phyloP scores from a whole-genome alignment of 2,113 vertebrate genomes.

The Cephalopterus ornatus region DNA sequence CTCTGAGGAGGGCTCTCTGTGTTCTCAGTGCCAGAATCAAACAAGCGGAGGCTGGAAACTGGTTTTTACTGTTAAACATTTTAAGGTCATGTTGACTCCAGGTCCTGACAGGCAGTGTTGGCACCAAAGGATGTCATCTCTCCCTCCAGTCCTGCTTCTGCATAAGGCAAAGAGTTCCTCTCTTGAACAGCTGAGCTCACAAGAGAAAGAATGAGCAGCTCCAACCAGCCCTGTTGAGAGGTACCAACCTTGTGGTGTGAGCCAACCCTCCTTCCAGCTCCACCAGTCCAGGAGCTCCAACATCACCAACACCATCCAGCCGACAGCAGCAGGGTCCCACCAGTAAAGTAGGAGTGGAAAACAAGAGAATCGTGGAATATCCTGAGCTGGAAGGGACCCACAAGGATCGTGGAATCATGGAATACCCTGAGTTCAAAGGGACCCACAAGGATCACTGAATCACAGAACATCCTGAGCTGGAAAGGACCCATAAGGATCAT shows the following conservation, averaged over 20 bases:
- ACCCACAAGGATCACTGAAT: no score
- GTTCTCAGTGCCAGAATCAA: background rate
- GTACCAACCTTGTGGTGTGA: fast-evolving
- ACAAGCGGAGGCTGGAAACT: fast-evolving
- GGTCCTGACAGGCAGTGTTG: fast-evolving
- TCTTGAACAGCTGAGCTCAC: background rate
- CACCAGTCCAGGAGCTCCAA: background rate
- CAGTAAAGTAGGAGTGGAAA: background rate
- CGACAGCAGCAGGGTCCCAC: fast-evolving
- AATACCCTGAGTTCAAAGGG: no score
- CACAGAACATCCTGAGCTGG: background rate
- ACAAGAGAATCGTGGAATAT: fast-evolving
- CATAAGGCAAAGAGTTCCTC: fast-evolving
- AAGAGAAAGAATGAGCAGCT: background rate
- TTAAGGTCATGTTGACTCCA: background rate
- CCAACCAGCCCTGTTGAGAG: background rate
- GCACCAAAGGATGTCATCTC: background rate
- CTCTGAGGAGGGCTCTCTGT: background rate
- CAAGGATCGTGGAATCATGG: background rate
- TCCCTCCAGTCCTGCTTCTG: background rate
- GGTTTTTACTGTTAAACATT: background rate
- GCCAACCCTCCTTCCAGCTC: background rate
- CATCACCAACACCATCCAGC: background rate
- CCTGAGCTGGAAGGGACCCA: no score
- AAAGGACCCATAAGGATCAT: background rate